Evolutionary conservation across 2,888 invertebrate genomes (phyloP), one percentile per base, ranked within the genome.

Genomic region (Lacanobia oleracea): DNA sequence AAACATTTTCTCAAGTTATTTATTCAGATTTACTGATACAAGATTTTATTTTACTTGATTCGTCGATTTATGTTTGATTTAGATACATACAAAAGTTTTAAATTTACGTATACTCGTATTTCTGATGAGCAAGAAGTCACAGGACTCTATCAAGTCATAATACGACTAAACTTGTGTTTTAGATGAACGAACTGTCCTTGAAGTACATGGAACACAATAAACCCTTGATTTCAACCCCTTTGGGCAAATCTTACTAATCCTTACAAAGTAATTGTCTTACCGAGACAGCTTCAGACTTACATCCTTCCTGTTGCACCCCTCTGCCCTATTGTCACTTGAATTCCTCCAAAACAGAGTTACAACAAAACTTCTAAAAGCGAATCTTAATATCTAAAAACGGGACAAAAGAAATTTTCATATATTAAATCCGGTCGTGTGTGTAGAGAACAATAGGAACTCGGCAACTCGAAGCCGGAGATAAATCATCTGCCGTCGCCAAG

Each of bases 381-480:
- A 82, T 82, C 72, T 68, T 82, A 80, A 82, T 80, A 82, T 75
- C 62, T 72, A 77, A 80, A 83, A 78, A 78, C 68, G 48, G 73
- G 68, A 83, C 81, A 83, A 83, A 82, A 80, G 66, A 84, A 82
- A 82, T 75, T 57, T 81, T 81, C 81, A 84, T 84, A 84, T 81
- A 84, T 84, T 84, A 81, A 78, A 84, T 82, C 75, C 71, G 67
- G 74, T 72, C 78, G 77, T 80, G 83, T 81, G 72, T 75, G 74
- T 73, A 67, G 63, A 83, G 76, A 84, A 84, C 80, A 84, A 83
- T 77, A 78, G 76, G 60, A 57, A 79, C 72, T 76, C 77, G 79
- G 67, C 72, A 77, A 81, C 81, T 76, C 69, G 79, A 81, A 83
- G 83, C 83, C 78, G 70, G 83, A 84, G 84, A 84, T 84, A 82